Conservation (phyloP, 2,797 vertebrate species). For the Myiotriccus ornatus region DNA sequence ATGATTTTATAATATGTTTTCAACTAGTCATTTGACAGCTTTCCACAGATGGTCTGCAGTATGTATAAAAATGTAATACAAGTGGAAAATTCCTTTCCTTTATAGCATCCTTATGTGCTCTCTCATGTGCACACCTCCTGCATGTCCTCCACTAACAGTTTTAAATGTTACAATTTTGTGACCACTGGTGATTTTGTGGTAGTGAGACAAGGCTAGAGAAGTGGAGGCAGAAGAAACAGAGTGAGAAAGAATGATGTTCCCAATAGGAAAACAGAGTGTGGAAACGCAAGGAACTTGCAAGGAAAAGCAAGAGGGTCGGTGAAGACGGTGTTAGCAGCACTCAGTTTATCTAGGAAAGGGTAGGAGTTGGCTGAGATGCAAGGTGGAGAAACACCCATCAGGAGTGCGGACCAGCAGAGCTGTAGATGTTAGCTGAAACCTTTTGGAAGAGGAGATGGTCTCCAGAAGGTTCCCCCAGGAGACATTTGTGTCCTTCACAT, state of each 20-base stretch:
- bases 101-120: background rate
- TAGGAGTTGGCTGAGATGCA: background rate
- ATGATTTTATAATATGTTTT: background rate
- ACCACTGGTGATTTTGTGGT: background rate
- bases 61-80: slow-evolving; percentile 19
- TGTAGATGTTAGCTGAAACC: background rate
- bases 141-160: background rate
- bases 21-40: slow-evolving; percentile 51
- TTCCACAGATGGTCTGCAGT: slow-evolving; percentile 35
- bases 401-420: background rate
- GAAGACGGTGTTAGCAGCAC: background rate
- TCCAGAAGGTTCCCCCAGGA: background rate
- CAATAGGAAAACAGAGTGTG: background rate
- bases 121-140: background rate
- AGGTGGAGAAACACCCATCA: background rate
- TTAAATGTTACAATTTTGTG: background rate
- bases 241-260: background rate
- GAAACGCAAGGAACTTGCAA: background rate
- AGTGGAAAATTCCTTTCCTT: background rate
- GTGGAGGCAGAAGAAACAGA: background rate
- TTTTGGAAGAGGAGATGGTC: background rate
- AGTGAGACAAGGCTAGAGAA: background rate
- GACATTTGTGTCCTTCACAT: background rate
- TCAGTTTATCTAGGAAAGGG: background rate
- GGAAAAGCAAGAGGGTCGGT: background rate